These are phyloP conservation scores for Diarsia dahlii DNA, from an alignment of 2,888 invertebrate genomes.

Conservation along the genomic window DNA sequence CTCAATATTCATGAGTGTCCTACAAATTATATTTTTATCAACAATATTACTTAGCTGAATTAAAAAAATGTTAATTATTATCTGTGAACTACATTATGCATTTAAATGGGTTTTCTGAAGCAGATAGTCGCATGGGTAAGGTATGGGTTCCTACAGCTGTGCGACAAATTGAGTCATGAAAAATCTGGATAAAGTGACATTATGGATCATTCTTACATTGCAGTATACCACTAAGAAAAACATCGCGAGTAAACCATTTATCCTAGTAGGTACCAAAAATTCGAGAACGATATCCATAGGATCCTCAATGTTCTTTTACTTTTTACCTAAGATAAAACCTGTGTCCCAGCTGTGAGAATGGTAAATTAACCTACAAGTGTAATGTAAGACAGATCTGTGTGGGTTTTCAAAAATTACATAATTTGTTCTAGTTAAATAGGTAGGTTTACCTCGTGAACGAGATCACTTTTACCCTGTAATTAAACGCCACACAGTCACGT, in stretches of 20 bases:
- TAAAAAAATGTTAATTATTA: too few species aligned
- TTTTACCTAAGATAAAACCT: background rate
- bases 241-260: background rate
- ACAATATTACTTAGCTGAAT: too few species aligned
- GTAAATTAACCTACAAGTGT: background rate
- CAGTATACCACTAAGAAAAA: background rate
- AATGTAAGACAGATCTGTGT: background rate
- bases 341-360: background rate
- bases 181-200: background rate
- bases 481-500: background rate
- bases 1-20: too few species aligned
- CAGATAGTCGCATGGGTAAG: background rate
- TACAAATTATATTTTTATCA: too few species aligned
- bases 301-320: background rate
- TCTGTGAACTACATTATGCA: background rate
- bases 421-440: background rate
- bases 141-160: background rate
- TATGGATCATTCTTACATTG: background rate
- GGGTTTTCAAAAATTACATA: background rate
- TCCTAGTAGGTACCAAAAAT: background rate
- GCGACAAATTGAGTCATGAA: too few species aligned
- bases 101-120: background rate
- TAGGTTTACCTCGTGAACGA: slow-evolving; percentile 12
- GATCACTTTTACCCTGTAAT: slow-evolving; percentile 26
- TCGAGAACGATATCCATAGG: background rate